Evolutionary conservation across 2,113 vertebrate genomes (phyloP).

Genomic region (Bos taurus): ARS-UCD2.0 NC_037338.1:50220501-50221000

Average conservation of each 20-base stretch:
- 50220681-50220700: conserved; percentile 70
- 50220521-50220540: background rate
- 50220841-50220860: background rate
- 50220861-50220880: background rate
- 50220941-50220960: background rate
- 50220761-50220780: conserved; percentile 81
- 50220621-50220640: background rate
- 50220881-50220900: background rate
- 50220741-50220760: conserved; percentile 85
- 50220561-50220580: background rate
- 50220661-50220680: background rate
- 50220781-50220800: conserved; percentile 79
- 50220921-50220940: background rate
- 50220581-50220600: background rate
- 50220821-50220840: conserved; percentile 77
- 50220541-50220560: background rate
- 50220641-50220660: background rate
- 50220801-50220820: conserved; percentile 83
- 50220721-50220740: conserved; percentile 87
- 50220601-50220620: background rate
- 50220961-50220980: background rate
- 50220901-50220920: background rate
- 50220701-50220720: conserved; percentile 82
- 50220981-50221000: background rate
- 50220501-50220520: background rate